phyloP scores from a whole-genome alignment of 37 sponge, comb jelly and placozoan genomes.

The Theonella swinhoei region DNA sequence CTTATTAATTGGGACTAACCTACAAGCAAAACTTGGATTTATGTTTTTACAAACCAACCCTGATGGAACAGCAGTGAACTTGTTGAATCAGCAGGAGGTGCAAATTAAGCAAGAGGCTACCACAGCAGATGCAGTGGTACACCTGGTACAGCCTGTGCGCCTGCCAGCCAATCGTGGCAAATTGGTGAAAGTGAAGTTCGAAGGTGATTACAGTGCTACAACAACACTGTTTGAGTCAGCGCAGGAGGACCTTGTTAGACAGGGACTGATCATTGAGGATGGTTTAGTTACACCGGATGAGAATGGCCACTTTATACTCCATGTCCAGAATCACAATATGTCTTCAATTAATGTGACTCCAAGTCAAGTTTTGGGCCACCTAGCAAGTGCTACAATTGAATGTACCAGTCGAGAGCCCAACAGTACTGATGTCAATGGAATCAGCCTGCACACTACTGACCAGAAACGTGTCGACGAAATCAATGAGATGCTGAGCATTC shows the following conservation, averaged over 20 bases:
- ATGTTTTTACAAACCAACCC: neutral
- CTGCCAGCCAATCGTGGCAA: conserved; percentile 8
- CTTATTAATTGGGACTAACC: conserved; percentile 6
- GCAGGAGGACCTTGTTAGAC: no score
- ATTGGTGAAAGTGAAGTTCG: neutral
- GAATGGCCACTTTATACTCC: neutral
- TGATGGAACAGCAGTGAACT: neutral
- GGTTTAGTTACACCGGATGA: neutral
- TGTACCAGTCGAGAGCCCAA: no score
- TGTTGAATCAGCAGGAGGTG: neutral
- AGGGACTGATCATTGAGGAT: conserved; percentile 9
- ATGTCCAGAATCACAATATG: neutral
- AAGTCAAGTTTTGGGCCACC: neutral
- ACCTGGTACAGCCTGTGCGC: neutral
- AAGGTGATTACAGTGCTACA: neutral
- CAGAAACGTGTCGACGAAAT: conserved; percentile 52
- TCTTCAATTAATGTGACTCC: neutral
- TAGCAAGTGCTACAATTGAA: no score
- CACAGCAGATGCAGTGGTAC: neutral
- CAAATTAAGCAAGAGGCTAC: neutral
- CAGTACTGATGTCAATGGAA: no score
- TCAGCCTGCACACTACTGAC: conserved; percentile 55
- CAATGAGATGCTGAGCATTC: conserved; percentile 46
- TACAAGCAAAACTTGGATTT: conserved; percentile 2
- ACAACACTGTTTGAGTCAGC: conserved; percentile 11